A percentile compares a stretch with the other conserved stretches of the same genome.
phyloP scores from a whole-genome alignment of 2,113 vertebrate species.

The Heteronetta atricapilla region DNA sequence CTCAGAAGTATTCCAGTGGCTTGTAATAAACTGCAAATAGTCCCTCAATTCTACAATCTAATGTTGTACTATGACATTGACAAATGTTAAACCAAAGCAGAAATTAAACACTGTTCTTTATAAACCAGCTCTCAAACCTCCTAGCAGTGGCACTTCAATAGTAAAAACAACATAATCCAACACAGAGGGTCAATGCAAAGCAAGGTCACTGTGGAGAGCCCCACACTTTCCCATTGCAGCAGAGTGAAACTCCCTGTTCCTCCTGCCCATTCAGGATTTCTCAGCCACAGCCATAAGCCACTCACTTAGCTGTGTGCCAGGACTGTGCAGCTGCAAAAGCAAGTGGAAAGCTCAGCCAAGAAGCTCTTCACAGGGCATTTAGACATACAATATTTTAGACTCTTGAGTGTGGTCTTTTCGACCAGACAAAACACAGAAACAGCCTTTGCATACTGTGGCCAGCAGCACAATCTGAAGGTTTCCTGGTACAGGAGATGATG shows the following conservation, averaged over 20 bases:
- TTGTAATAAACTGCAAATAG: slow-evolving; percentile 2
- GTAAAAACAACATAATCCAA: background rate
- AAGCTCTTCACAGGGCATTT: background rate
- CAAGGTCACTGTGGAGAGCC: background rate
- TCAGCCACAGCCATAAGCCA: background rate
- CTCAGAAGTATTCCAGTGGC: background rate
- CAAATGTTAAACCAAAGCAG: slow-evolving; percentile 7
- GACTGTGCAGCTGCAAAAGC: slow-evolving; percentile 25
- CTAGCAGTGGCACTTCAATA: background rate
- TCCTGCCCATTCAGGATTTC: background rate
- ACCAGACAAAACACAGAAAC: slow-evolving; percentile 13
- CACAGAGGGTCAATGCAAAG: background rate
- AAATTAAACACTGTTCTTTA: background rate
- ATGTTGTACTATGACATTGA: background rate
- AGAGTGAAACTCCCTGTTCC: background rate
- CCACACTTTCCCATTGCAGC: background rate
- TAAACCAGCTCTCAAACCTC: background rate
- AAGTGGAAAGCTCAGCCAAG: background rate
- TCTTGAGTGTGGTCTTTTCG: background rate
- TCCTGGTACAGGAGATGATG: background rate
- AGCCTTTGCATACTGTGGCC: background rate
- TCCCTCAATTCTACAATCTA: background rate
- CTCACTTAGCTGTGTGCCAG: background rate
- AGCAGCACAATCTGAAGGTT: background rate
- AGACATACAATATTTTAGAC: background rate